Conservation (phyloP, 2,888 invertebrate genomes). For the Calameuta pallipes region DNA sequence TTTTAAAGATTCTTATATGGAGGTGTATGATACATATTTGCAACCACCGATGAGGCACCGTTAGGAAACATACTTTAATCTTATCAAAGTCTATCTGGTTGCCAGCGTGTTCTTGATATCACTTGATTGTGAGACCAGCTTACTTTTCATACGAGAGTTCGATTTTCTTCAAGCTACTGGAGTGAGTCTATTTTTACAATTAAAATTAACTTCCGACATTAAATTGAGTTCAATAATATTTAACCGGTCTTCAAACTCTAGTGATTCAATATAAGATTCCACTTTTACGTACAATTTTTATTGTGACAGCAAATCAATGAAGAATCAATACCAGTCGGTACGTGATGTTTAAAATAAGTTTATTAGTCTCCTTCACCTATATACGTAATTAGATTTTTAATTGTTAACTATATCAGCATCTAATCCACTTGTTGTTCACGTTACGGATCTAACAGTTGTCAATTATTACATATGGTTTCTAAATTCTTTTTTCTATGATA, state of each 20-base stretch:
- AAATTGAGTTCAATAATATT: not conserved
- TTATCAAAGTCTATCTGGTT: slow-evolving; percentile 53
- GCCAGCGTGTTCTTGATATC: slow-evolving; percentile 19
- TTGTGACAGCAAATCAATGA: not conserved
- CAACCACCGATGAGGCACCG: not conserved
- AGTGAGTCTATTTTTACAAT: not conserved
- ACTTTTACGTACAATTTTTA: not conserved
- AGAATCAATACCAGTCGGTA: not conserved
- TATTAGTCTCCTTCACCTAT: not conserved
- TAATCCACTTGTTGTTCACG: not conserved
- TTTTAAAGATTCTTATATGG: not conserved
- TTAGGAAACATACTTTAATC: slow-evolving; percentile 38
- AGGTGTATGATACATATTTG: not conserved
- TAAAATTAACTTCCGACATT: not conserved
- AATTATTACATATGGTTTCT: not conserved
- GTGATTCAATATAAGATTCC: not conserved
- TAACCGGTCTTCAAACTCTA: not conserved
- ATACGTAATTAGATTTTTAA: not conserved
- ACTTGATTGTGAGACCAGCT: not conserved
- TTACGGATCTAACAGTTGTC: not conserved
- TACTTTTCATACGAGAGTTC: not conserved
- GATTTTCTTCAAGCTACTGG: not conserved
- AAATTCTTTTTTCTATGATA: not conserved
- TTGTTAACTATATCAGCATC: not conserved
- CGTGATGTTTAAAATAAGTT: not conserved